phyloP scores from a whole-genome alignment of 2,113 vertebrate species.

The Gambusia holbrooki region DNA sequence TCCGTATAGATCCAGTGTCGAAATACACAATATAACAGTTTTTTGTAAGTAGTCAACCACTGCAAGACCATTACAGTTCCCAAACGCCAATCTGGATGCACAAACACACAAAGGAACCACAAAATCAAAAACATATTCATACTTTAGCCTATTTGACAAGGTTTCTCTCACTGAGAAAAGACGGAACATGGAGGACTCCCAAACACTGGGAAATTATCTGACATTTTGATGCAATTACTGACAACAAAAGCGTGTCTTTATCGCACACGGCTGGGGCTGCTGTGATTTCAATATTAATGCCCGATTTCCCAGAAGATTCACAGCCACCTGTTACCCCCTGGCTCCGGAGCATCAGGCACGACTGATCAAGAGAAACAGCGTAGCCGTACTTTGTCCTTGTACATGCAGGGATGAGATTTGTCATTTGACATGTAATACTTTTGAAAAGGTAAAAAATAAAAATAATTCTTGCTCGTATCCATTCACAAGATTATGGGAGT shows the following conservation, averaged over 20 bases:
- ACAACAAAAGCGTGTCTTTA: constrained; percentile 29
- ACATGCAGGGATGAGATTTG: not conserved
- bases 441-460: not conserved
- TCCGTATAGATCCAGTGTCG: constrained; percentile 90
- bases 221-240: constrained; percentile 32
- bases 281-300: constrained; percentile 26
- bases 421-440: not conserved
- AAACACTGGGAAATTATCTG: constrained; percentile 24
- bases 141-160: not conserved
- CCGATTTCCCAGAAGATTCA: constrained; percentile 17
- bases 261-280: constrained; percentile 15
- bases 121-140: constrained; percentile 1
- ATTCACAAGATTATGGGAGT: too few relatives aligned
- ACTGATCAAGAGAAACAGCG: constrained; percentile 11
- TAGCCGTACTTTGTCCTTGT: not conserved
- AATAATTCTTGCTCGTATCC: too few relatives aligned
- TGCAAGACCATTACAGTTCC: constrained; percentile 92
- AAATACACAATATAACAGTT: constrained; percentile 91
- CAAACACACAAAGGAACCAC: constrained; percentile 20
- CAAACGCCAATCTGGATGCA: constrained; percentile 88
- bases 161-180: constrained; percentile 16
- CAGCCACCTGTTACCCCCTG: not conserved
- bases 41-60: constrained; percentile 98
- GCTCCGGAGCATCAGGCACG: not conserved
- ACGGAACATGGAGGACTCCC: constrained; percentile 3